Base-by-base conservation (phyloP, 1,140 invertebrate species). In the Trichonephila inaurata region DNA sequence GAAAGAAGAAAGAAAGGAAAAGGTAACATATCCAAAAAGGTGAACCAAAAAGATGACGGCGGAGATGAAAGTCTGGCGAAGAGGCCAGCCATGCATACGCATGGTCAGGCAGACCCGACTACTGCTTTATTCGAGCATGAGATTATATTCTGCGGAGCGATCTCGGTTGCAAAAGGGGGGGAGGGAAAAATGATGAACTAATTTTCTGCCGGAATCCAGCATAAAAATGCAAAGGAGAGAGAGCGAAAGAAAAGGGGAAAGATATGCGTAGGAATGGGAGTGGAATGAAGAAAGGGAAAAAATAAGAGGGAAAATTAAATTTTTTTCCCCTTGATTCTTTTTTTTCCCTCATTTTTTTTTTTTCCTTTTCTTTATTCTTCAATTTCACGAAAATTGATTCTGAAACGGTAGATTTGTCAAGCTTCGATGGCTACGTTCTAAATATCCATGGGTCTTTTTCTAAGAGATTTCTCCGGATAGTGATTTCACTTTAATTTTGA, bases 191-290 rank as follows among this genome's bases (percentile, higher is more conserved):
- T 77, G 69, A 81, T 90, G 89, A 90, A 81, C 89, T 90, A 90
- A 90, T 90, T 90, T 90, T 90, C 89, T 90, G 33, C 58, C 40
- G 69, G 24, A 90, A 90, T 77, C 40, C 64, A 5, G 64, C 19
- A 44, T 24, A 89, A 89, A 87, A 87, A 87, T 62, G 85, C 85
- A 40, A 87, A 33, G 24, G 58, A 69, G 24, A 12, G 44, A 51
- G 44, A 51, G 44, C 4, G 44, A 51, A 51, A 51, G 44, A 5
- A 8, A 8, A 51, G 61, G 14, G 24, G 62, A 87, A 64, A 87
- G 16, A n/a, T 19, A 87, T 8, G 60, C 33, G 28, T 44, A 16
- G n/a, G 82, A 83, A 83, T 64, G 60, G 28, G 28, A 64, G 66
- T 14, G 62, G 64, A 89, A 69, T 6, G 24, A 44, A 51, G 40